A percentile compares a stretch with the other conserved stretches of the same genome.
phyloP scores from a whole-genome alignment of 2,113 vertebrate species.

The Plestiodon gilberti region DNA sequence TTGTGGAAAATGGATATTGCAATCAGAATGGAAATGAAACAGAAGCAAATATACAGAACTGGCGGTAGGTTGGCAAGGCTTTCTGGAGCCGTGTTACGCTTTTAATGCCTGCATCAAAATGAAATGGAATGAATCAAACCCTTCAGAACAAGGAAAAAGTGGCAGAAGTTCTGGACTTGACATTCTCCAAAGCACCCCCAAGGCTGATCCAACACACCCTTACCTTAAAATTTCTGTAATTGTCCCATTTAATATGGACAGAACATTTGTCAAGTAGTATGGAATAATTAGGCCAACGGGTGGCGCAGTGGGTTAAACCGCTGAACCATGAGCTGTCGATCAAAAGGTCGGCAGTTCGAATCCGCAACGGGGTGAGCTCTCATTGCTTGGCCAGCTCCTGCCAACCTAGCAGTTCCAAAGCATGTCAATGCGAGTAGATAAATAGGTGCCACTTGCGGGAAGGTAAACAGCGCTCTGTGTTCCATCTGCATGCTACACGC shows the following conservation, averaged over 20 bases:
- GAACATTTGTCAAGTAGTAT: not conserved
- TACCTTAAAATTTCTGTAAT: not conserved
- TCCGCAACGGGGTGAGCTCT: no score
- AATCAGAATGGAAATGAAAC: not conserved
- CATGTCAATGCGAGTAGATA: no score
- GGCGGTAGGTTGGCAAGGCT: not conserved
- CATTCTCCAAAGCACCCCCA: not conserved
- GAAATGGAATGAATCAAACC: accelerated
- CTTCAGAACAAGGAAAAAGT: not conserved
- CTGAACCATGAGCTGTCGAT: no score
- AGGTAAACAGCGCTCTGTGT: no score
- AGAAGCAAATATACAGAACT: not conserved
- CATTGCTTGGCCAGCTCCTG: no score
- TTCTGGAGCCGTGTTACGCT: not conserved
- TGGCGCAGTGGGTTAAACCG: no score
- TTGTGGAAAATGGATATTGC: not conserved
- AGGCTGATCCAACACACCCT: not conserved
- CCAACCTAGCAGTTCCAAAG: no score
- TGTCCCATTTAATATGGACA: not conserved
- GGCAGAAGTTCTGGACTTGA: no score
- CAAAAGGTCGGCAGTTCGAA: no score
- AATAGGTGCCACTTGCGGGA: no score
- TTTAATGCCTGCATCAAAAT: not conserved
- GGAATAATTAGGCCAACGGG: no score
- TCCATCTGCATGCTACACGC: no score